Evolutionary conservation across 2,797 vertebrate species (phyloP).

Genomic region (Rhinophrynus dorsalis): DNA sequence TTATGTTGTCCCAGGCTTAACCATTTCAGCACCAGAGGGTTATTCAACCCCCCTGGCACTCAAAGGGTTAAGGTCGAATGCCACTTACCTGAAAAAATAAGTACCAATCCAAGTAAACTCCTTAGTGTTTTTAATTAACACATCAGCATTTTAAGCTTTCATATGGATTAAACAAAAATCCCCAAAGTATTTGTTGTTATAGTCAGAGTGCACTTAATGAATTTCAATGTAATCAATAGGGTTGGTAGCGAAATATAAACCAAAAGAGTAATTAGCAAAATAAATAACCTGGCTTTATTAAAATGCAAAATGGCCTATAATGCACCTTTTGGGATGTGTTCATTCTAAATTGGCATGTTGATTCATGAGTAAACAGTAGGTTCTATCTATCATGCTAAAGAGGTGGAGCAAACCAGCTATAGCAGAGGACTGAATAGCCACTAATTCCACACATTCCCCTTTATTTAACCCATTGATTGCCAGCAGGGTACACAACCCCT

Average conservation of each 20-base stretch:
- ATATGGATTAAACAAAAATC: slow-evolving; percentile 43
- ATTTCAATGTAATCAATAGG: slow-evolving; percentile 31
- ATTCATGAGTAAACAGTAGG: too few species aligned
- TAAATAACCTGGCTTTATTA: neutral
- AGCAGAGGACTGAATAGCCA: too few species aligned
- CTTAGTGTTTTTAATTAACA: slow-evolving; percentile 48
- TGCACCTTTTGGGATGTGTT: too few species aligned
- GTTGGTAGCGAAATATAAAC: neutral
- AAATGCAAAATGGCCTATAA: neutral
- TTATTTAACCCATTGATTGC: too few species aligned
- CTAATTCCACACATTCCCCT: too few species aligned
- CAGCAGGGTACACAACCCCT: too few species aligned
- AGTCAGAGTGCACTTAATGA: slow-evolving; percentile 4
- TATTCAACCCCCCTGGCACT: neutral
- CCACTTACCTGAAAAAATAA: slow-evolving; percentile 17
- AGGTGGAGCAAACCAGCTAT: too few species aligned
- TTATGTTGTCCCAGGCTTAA: too few species aligned
- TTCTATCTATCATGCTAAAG: too few species aligned
- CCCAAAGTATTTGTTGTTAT: slow-evolving; percentile 33
- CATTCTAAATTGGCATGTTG: too few species aligned
- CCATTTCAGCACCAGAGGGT: too few species aligned
- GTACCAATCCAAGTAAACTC: slow-evolving; percentile 10
- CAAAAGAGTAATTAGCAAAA: neutral
- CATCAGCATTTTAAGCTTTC: slow-evolving; percentile 30
- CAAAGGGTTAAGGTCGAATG: slow-evolving; percentile 26